phyloP scores from a whole-genome alignment of 2,888 invertebrate species.

The Phortica magna region DNA sequence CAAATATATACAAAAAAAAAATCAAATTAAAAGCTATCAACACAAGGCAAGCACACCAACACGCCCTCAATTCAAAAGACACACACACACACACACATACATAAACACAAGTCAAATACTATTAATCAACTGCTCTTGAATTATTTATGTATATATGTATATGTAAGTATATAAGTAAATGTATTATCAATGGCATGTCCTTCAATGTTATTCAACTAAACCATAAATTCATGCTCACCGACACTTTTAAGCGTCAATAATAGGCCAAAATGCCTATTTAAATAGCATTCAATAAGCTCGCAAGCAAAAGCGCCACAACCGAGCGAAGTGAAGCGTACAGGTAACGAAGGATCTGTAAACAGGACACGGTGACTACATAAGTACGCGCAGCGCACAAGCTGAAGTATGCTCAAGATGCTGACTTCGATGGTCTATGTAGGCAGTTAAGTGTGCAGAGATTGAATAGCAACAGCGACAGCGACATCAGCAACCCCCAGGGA shows the following conservation, averaged over 20 bases:
- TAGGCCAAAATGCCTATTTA: conserved; percentile 62
- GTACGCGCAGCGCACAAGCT: background rate
- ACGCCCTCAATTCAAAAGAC: background rate
- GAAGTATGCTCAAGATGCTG: background rate
- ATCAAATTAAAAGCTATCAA: conserved; percentile 26
- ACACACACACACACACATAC: too few species aligned
- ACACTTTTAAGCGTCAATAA: conserved; percentile 54
- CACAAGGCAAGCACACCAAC: background rate
- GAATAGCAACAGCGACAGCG: conserved; percentile 20
- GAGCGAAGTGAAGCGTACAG: conserved; percentile 42
- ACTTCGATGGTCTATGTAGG: background rate
- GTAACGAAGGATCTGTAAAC: conserved; percentile 34
- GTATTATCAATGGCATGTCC: conserved; percentile 4
- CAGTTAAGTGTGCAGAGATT: conserved; percentile 29
- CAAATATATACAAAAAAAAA: background rate
- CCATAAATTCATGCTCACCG: conserved; percentile 44
- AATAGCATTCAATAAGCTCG: conserved; percentile 52
- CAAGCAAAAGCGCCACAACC: conserved; percentile 41
- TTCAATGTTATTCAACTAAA: conserved; percentile 17
- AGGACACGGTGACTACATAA: background rate
- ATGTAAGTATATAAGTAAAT: background rate
- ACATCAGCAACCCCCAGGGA: background rate
- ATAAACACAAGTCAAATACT: conserved; percentile 16
- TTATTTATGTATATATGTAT: conserved; percentile 1
- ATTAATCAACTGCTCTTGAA: conserved; percentile 12